Conservation (phyloP, 2,113 vertebrate species). For the Thryonomys swinderianus region DNA sequence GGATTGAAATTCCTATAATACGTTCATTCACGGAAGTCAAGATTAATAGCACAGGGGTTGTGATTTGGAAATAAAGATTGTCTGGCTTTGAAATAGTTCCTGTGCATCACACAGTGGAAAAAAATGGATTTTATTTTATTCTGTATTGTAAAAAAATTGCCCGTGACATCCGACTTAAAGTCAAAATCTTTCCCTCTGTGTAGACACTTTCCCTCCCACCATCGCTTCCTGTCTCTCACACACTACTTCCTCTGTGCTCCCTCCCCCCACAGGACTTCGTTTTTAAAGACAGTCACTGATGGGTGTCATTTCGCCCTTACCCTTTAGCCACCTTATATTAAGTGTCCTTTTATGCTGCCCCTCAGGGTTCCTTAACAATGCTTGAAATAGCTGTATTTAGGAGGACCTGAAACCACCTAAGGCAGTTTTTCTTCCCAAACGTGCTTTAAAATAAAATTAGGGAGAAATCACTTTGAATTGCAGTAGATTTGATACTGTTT, state of each 20-base stretch:
- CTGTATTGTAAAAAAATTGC: background rate
- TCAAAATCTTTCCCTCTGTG: background rate
- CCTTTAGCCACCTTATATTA: background rate
- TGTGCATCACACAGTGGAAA: background rate
- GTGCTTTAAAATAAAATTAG: background rate
- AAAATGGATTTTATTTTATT: constrained; percentile 39
- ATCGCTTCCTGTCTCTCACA: background rate
- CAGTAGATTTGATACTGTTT: background rate
- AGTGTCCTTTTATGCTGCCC: background rate
- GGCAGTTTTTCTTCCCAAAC: background rate
- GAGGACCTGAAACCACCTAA: background rate
- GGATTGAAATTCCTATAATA: constrained; percentile 59
- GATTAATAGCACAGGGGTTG: constrained; percentile 55
- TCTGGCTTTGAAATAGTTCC: constrained; percentile 48
- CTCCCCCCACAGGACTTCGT: accelerated
- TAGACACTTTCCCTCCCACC: background rate
- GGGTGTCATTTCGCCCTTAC: background rate
- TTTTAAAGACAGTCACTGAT: background rate
- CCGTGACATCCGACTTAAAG: constrained; percentile 23
- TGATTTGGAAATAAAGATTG: background rate
- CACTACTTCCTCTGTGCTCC: background rate
- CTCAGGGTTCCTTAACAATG: background rate
- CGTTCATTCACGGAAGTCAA: constrained; percentile 66
- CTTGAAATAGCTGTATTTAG: background rate
- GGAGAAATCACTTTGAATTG: background rate